These are phyloP conservation scores for Ceratina australensis DNA, from an alignment of 1,140 invertebrate species.

Conservation along the genomic window DNA sequence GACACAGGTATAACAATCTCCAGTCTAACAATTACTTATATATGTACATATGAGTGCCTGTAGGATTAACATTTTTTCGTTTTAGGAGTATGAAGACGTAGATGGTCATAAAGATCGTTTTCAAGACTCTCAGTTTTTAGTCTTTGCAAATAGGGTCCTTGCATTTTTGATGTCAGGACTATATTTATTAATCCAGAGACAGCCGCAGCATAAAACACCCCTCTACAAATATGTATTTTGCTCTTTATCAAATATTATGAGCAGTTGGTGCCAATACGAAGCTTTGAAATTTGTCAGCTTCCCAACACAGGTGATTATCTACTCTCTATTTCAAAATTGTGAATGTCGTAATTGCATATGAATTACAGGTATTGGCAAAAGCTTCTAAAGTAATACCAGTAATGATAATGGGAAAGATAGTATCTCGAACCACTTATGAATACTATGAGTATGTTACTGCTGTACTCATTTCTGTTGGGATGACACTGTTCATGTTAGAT, in stretches of 20 bases:
- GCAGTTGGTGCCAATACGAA: conserved; percentile 99
- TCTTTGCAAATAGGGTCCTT: conserved; percentile 95
- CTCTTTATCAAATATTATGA: conserved; percentile 98
- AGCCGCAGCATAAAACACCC: conserved; percentile 89
- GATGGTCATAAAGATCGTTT: conserved; percentile 86
- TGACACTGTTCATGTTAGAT: conserved; percentile 93
- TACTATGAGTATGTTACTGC: conserved; percentile 96
- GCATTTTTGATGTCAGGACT: conserved; percentile 88
- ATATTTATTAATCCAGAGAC: conserved; percentile 82
- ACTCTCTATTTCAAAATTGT: background rate
- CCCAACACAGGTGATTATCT: conserved; percentile 90
- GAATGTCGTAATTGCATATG: background rate
- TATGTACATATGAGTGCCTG: background rate
- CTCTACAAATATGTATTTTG: conserved; percentile 98
- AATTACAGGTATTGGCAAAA: conserved; percentile 91
- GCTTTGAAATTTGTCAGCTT: conserved; percentile 99
- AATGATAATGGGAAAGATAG: conserved; percentile 98
- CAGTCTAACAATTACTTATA: too few relatives aligned
- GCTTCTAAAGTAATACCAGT: conserved; percentile 98
- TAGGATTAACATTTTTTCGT: conserved; percentile 43
- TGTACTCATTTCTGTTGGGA: conserved; percentile 93
- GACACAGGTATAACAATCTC: conserved; percentile 83
- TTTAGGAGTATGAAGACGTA: conserved; percentile 84
- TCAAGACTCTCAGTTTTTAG: conserved; percentile 96
- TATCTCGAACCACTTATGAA: conserved; percentile 93